A percentile compares a stretch with the other conserved stretches of the same genome.
phyloP scores from a whole-genome alignment of 2,113 vertebrate species.

The Ciconia maguari region DNA sequence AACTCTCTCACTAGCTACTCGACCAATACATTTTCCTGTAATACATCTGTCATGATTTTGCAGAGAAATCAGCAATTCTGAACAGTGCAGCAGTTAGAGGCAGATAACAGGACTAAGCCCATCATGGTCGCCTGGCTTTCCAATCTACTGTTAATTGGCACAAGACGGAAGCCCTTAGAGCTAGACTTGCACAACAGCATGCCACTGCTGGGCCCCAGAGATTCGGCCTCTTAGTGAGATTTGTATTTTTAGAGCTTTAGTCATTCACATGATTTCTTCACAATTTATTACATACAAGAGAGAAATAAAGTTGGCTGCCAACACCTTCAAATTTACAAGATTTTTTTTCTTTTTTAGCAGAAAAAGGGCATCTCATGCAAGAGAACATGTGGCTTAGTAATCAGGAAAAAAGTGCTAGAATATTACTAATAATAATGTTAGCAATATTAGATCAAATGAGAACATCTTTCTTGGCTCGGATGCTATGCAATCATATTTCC shows the following conservation, averaged over 20 bases:
- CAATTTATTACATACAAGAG: neutral
- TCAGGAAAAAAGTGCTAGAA: neutral
- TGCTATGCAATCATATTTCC: neutral
- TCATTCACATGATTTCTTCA: conserved; percentile 29
- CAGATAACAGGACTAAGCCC: neutral
- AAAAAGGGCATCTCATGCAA: neutral
- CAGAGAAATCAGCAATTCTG: conserved; percentile 17
- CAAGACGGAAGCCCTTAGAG: neutral
- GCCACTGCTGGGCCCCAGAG: neutral
- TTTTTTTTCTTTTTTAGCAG: neutral
- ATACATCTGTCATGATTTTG: conserved; percentile 11
- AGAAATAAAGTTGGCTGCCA: neutral
- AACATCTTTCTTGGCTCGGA: neutral
- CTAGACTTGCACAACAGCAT: neutral
- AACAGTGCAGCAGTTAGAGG: neutral
- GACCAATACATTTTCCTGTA: conserved; percentile 4
- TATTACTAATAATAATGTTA: neutral
- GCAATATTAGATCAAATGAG: neutral
- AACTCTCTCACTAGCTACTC: conserved; percentile 11
- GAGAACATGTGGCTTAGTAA: neutral
- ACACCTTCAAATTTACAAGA: neutral
- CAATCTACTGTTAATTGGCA: conserved; percentile 40
- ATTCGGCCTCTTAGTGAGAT: neutral
- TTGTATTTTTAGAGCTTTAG: conserved; percentile 50
- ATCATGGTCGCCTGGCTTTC: neutral